Conservation (phyloP, 2,888 invertebrate species). For the Apamea monoglypha region DNA sequence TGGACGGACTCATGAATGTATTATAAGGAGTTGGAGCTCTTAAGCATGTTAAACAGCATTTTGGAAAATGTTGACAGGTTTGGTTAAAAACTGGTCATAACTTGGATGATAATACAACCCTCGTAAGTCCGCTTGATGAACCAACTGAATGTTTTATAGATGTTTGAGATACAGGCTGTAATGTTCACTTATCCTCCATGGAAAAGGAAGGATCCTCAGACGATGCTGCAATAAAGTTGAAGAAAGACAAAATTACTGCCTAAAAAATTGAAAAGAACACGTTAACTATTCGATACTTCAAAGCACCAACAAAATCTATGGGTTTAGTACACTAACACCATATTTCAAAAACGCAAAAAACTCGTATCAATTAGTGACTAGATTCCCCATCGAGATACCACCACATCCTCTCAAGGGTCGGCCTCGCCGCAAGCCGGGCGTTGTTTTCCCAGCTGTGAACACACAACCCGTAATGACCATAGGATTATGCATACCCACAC, state of each 20-base stretch:
- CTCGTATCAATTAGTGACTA: slow-evolving; percentile 32
- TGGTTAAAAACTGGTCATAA: neutral
- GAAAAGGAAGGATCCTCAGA: neutral
- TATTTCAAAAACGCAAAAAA: neutral
- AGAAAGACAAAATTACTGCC: neutral
- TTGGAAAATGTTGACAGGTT: neutral
- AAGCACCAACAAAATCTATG: neutral
- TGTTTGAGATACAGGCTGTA: neutral
- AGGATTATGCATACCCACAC: slow-evolving; percentile 69
- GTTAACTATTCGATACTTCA: neutral
- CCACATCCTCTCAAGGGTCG: slow-evolving; percentile 22
- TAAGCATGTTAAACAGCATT: neutral
- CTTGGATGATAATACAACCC: neutral
- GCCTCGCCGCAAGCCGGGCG: slow-evolving; percentile 49
- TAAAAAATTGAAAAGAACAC: neutral
- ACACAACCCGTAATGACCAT: slow-evolving; percentile 60
- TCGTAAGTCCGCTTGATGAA: neutral
- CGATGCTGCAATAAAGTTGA: neutral
- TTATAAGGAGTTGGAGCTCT: neutral
- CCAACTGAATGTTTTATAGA: neutral
- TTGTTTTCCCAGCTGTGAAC: slow-evolving; percentile 64
- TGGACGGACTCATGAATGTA: neutral
- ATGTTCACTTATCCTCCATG: too few relatives aligned
- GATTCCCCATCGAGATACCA: slow-evolving; percentile 43
- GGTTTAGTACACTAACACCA: neutral